Evolutionary conservation across 2,113 vertebrate species (phyloP), one percentile per base, ranked within the genome.

Genomic region (Edolisoma coerulescens): DNA sequence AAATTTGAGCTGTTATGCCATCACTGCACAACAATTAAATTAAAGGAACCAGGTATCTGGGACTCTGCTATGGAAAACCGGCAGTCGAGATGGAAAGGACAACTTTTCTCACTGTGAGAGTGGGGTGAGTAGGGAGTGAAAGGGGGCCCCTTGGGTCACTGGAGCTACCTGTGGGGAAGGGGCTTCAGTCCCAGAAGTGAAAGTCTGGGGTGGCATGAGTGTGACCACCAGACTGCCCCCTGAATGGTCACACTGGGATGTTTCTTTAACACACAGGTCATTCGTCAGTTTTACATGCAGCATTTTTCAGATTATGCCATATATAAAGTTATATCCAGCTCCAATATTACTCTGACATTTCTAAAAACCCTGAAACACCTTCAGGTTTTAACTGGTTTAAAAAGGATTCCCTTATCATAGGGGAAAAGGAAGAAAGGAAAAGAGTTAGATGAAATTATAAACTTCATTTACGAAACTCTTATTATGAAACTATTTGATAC

Each of bases 31-130:
- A 16, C 1, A 4, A 35, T 32, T 75, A 41, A 41, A 33, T 24
- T 60, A 18, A 47, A 22, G 32, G 24, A 47, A 61, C 3, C 35
- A 54, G 21, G 1, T 19, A 21, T 13, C 30, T 76, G 56, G 8
- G 18, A 69, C 22, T 54, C 47, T 54, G 63, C 21, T 49, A 20
- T 13, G 7, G 63, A 35, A 69, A 63, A 49, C 12, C 32, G 42
- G 32, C 0, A 0, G 27, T 23, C 0, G 1, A 49, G 18, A 16
- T 33, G 22, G 18, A 84, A 83, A 83, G 4, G 12, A 32, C 53
- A 61, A 42, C 18, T 37, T 35, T 53, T 54, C 47, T 77, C 70
- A 63, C 22, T 56, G 30, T 42, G 35, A 33, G 12, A 56, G 6
- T 16, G 11, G 10, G 6, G 4, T 54, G 14, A 60, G 20, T 4